Evolutionary conservation across 2,888 invertebrate genomes (phyloP).

Genomic region (Trisateles emortualis): DNA sequence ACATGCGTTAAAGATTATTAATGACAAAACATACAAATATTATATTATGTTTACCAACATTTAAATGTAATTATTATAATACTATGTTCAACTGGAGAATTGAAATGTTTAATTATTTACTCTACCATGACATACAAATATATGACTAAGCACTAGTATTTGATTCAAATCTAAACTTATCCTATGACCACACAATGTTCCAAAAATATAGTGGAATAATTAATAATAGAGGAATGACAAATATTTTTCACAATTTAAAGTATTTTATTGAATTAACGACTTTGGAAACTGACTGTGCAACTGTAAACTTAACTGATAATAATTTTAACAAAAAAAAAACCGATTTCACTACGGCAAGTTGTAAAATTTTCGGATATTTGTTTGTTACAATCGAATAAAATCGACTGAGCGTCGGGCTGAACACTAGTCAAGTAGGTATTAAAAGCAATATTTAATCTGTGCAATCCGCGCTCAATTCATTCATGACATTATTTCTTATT

Average conservation of each 20-base stretch:
- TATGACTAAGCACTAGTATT: background rate
- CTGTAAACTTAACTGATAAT: background rate
- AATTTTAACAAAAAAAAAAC: too few species aligned
- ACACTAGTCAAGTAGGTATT: too few species aligned
- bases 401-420: too few species aligned
- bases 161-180: slow-evolving; percentile 1
- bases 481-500: too few species aligned
- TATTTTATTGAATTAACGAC: background rate
- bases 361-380: too few species aligned
- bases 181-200: slow-evolving; percentile 1
- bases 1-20: background rate
- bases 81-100: slow-evolving; percentile 7
- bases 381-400: too few species aligned
- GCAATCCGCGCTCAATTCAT: too few species aligned
- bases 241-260: background rate
- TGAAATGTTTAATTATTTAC: slow-evolving; percentile 2
- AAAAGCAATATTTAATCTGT: too few species aligned
- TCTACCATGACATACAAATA: background rate
- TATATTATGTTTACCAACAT: slow-evolving; percentile 11
- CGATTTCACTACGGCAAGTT: too few species aligned
- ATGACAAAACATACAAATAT: slow-evolving; percentile 7
- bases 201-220: background rate
- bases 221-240: slow-evolving; percentile 2
- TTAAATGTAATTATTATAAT: background rate
- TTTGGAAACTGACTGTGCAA: background rate